Evolutionary conservation across 2,888 invertebrate species (phyloP), one percentile per base, ranked within the genome.

Genomic region (Lasioglossum lativentre): DNA sequence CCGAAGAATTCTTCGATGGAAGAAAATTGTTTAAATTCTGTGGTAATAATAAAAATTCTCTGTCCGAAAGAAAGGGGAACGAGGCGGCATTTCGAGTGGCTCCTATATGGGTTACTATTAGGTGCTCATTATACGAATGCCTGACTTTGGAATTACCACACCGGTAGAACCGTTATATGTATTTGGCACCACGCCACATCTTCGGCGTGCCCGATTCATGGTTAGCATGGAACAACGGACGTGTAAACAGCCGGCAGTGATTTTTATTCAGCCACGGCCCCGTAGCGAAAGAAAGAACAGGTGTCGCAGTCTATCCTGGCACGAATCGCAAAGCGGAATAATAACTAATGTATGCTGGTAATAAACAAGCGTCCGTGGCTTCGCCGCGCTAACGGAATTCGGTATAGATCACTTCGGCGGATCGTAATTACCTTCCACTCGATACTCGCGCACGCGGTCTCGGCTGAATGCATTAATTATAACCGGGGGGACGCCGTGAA

Each of bases 151-250:
- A 92, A 91, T 93, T 88, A 86, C 90, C 88, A 90, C 89, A 88
- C 89, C 85, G 88, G 88, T 78, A 90, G 85, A 91, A 94, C 94
- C 94, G 94, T 94, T 94, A 94, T 92, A 89, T 91, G 92, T 94
- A 94, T 94, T 94, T 94, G 94, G 94, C 93, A 93, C 88, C 83
- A 89, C 75, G 93, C 93, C 93, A 93, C 86, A 88, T 88, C 91
- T 90, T 90, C 82, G 86, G 80, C 89, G 91, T 93, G 88, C 91
- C 86, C 91, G 91, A 92, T 93, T 92, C 91, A 80, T 82, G 82
- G 86, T 79, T 86, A 86, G 79, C 86, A 77, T 83, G 83, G 81
- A 85, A 90, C 85, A 83, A 82, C 81, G 85, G 82, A 88, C 82
- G 89, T 88, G 85, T 90, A 91, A 91, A 91, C 86, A 90, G 91